Percentiles rank a stretch among this genome's conserved stretches.
phyloP scores from a whole-genome alignment of 2,113 vertebrate species.

The Grammomys surdaster region DNA sequence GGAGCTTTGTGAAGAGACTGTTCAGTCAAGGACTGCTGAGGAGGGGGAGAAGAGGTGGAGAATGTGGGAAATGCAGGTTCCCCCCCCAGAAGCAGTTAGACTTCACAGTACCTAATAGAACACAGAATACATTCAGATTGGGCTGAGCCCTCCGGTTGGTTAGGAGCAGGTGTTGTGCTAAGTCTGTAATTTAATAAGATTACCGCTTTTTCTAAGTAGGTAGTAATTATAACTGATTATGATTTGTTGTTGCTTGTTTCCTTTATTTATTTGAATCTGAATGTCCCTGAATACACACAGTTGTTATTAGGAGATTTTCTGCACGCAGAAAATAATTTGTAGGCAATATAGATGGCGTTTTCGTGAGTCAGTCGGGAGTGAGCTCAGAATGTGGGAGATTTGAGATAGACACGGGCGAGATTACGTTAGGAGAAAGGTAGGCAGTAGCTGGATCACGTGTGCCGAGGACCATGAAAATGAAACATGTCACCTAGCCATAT shows the following conservation, averaged over 20 bases:
- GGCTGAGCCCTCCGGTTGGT: not conserved
- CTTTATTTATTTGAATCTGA: slow-evolving; percentile 56
- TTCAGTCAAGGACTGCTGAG: not conserved
- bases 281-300: slow-evolving; percentile 48
- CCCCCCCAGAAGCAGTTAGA: not conserved
- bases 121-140: slow-evolving; percentile 1
- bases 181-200: slow-evolving; percentile 56
- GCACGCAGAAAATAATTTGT: not conserved
- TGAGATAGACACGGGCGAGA: not conserved
- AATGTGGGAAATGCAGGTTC: not conserved
- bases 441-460: not conserved
- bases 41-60: not conserved
- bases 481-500: not conserved
- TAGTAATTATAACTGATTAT: slow-evolving; percentile 61
- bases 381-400: not conserved
- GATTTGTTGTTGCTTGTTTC: slow-evolving; percentile 59
- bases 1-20: not conserved
- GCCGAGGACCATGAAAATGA: not conserved
- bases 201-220: slow-evolving; percentile 40
- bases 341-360: slow-evolving; percentile 44
- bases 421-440: not conserved
- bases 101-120: not conserved
- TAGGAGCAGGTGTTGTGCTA: slow-evolving; percentile 60
- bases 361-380: not conserved
- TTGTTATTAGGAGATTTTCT: slow-evolving; percentile 62